These are phyloP conservation scores for Falco biarmicus DNA, from an alignment of 2,797 vertebrate species.

Conservation along the genomic window DNA sequence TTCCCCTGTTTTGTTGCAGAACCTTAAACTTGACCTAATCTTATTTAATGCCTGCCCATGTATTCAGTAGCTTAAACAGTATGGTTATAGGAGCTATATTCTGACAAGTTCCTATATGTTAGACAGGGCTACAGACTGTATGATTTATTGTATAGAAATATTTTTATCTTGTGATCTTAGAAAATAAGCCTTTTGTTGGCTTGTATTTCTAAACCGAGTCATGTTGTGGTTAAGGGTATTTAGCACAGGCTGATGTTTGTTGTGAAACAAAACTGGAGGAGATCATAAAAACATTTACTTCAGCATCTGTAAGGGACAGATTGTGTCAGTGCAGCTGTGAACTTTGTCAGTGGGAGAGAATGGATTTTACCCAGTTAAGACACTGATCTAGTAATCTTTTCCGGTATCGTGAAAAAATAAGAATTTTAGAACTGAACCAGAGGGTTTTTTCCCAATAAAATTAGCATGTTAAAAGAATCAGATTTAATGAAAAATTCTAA, in stretches of 20 bases:
- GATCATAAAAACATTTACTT: background rate
- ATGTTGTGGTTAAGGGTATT: background rate
- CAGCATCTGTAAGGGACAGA: background rate
- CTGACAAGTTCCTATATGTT: no score
- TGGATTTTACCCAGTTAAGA: background rate
- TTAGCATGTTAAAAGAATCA: background rate
- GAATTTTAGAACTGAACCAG: background rate
- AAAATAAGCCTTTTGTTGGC: background rate
- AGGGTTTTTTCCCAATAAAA: background rate
- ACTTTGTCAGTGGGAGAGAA: background rate
- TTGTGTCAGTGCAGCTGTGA: background rate
- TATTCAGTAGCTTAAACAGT: background rate
- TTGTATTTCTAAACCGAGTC: background rate
- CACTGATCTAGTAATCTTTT: background rate
- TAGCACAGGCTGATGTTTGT: background rate
- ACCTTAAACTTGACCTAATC: background rate
- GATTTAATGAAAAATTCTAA: background rate
- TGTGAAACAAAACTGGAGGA: background rate
- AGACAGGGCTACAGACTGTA: rapidly evolving
- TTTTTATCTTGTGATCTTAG: background rate
- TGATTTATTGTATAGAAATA: background rate
- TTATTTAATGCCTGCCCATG: background rate
- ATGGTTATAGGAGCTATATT: rapidly evolving
- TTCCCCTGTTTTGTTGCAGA: background rate
- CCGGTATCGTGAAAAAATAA: background rate